Conservation (phyloP, 2,797 vertebrate genomes). For the Pelobates cultripes region DNA sequence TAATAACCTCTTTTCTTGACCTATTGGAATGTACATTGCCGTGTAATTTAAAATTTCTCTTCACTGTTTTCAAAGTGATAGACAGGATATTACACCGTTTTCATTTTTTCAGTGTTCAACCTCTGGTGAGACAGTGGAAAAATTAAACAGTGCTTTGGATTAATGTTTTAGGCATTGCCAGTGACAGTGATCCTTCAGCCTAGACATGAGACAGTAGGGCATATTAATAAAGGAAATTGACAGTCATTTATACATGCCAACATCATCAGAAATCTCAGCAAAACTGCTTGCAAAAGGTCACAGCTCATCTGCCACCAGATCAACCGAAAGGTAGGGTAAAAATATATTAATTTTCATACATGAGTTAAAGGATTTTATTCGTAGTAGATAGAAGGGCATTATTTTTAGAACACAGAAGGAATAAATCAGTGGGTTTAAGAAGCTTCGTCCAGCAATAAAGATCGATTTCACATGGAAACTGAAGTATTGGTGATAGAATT, state of each 20-base stretch:
- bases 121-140: conserved; percentile 56
- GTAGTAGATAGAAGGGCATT: conserved; percentile 54
- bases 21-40: conserved; percentile 58
- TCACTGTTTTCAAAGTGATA: conserved; percentile 57
- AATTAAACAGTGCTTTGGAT: conserved; percentile 63
- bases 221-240: conserved; percentile 88
- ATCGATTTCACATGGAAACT: conserved; percentile 76
- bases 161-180: conserved; percentile 63
- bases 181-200: conserved; percentile 65
- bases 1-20: conserved; percentile 65
- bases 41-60: conserved; percentile 57
- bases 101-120: conserved; percentile 55
- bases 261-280: conserved; percentile 75
- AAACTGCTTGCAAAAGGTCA: conserved; percentile 79
- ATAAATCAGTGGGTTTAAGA: conserved; percentile 82
- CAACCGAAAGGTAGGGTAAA: conserved; percentile 65
- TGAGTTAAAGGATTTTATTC: conserved; percentile 66
- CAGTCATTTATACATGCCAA: conserved; percentile 78
- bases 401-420: conserved; percentile 72
- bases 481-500: conserved; percentile 81
- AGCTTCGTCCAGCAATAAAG: conserved; percentile 71
- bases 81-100: conserved; percentile 45
- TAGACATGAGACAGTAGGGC: conserved; percentile 63
- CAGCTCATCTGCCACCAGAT: conserved; percentile 62
- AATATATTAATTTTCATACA: conserved; percentile 72